Evolutionary conservation across 2,113 vertebrate genomes (phyloP), one percentile per base, ranked within the genome.

Genomic region (Xyliphius kryptos): DNA sequence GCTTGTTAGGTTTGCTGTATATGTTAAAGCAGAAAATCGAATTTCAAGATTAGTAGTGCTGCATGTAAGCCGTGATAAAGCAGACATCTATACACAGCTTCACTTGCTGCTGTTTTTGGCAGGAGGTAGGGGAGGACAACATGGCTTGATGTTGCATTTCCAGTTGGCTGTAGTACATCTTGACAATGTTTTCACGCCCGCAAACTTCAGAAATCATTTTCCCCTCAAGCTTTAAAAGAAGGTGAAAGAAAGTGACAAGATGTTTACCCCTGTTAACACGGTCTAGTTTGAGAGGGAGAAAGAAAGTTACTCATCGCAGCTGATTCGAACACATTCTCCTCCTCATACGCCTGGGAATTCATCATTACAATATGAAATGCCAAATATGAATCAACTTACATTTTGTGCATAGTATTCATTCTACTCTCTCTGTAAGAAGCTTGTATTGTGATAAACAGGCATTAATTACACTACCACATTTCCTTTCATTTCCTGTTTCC

Each of bases 401-500:
- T 32, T 32, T 32, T 32, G 26, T 32, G 7, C 26, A 32, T 32
- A 32, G 7, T 32, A 32, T 32, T 32, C 26, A 32, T 32, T 2
- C 26, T 32, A 3, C 26, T 6, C 7, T 32, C 26, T 32, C 26
- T 32, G 9, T 41, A 16, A 36, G 51, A 65, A 16, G 19, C 26
- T 44, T 9, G 26, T 56, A 49, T 22, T 70, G 63, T 72, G 22
- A 50, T 22, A 22, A 66, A 51, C 44, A 54, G 50, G 17, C 36
- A 32, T 40, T 69, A 52, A 66, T 71, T 73, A 66, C 68, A 63
- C 52, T 36, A 67, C 58, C 66, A 69, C 53, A n/a, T 60, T 72
- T 66, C 50, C 63, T 13, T 56, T 66, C 48, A 63, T 58, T 70
- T 76, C 72, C 72, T 76, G 71, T 59, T 68, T 61, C 58, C 37